Evolutionary conservation across 2,113 vertebrate genomes (phyloP).

Genomic region (Saguinus imperator): DNA sequence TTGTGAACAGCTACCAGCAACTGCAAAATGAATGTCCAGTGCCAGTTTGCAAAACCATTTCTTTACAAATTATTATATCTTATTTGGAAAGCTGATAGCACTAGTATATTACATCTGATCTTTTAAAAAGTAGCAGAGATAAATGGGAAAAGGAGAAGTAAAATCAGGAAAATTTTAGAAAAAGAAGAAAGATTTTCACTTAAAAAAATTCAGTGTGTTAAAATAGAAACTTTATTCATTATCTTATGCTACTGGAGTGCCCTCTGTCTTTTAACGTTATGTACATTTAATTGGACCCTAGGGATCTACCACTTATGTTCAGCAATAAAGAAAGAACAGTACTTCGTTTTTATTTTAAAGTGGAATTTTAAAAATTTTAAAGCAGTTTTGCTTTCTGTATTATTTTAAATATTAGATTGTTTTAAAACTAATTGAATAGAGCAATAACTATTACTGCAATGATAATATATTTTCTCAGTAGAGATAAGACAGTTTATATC

Average conservation of each 20-base stretch:
- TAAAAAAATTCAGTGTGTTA: background rate
- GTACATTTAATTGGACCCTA: slow-evolving; percentile 84
- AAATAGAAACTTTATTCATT: slow-evolving; percentile 47
- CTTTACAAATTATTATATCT: background rate
- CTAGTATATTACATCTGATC: background rate
- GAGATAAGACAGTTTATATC: background rate
- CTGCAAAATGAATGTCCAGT: background rate
- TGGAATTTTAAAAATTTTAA: background rate
- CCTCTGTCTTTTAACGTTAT: slow-evolving; percentile 79
- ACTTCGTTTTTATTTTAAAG: background rate
- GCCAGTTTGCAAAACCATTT: background rate
- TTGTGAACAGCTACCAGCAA: background rate
- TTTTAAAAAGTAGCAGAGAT: slow-evolving; percentile 55
- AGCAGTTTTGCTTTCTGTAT: background rate
- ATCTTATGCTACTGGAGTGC: slow-evolving; percentile 78
- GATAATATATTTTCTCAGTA: background rate
- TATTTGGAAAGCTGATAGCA: slow-evolving; percentile 6
- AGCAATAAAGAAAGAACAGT: background rate
- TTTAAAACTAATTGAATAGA: slow-evolving; percentile 7
- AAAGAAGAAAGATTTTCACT: background rate
- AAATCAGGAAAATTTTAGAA: background rate
- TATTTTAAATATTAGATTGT: slow-evolving; percentile 33
- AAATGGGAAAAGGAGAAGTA: slow-evolving; percentile 35
- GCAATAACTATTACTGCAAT: background rate
- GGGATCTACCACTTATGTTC: slow-evolving; percentile 50